Evolutionary conservation across 2,888 invertebrate genomes (phyloP).

Genomic region (Ormyrus thymus): DNA sequence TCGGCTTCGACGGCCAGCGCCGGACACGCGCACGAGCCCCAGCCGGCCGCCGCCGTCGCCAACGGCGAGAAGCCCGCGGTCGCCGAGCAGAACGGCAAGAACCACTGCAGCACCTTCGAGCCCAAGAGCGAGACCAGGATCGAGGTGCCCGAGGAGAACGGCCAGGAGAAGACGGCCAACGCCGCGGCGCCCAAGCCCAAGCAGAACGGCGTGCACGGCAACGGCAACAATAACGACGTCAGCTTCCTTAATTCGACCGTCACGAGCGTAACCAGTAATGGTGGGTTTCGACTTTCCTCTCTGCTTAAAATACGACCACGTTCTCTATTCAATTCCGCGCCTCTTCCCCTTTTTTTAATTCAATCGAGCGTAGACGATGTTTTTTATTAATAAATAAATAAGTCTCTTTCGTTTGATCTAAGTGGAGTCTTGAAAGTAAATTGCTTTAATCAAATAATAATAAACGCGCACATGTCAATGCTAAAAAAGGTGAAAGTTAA

Average conservation of each 20-base stretch:
- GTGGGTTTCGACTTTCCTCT: constrained; percentile 19
- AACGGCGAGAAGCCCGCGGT: constrained; percentile 30
- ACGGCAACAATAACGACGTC: constrained; percentile 72
- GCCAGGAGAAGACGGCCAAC: constrained; percentile 61
- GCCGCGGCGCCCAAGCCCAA: constrained; percentile 59
- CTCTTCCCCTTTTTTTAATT: too few species aligned
- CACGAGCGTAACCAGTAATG: constrained; percentile 63
- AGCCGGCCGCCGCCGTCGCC: constrained; percentile 45
- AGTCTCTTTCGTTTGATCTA: too few species aligned
- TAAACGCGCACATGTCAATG: too few species aligned
- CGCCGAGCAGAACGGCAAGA: constrained; percentile 64
- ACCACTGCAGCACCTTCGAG: constrained; percentile 66
- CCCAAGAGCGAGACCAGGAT: constrained; percentile 64
- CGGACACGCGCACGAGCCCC: constrained; percentile 40
- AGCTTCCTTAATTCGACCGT: constrained; percentile 72
- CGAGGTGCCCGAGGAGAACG: constrained; percentile 67
- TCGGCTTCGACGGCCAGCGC: constrained; percentile 45
- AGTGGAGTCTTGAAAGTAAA: too few species aligned
- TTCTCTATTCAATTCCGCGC: too few species aligned
- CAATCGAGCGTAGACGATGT: too few species aligned
- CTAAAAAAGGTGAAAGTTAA: too few species aligned
- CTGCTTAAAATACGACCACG: too few species aligned
- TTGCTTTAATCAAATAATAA: too few species aligned
- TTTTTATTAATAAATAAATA: too few species aligned
- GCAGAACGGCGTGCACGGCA: constrained; percentile 70